phyloP scores from a whole-genome alignment of 2,888 invertebrate species.

The Strigamia transsilvanica region DNA sequence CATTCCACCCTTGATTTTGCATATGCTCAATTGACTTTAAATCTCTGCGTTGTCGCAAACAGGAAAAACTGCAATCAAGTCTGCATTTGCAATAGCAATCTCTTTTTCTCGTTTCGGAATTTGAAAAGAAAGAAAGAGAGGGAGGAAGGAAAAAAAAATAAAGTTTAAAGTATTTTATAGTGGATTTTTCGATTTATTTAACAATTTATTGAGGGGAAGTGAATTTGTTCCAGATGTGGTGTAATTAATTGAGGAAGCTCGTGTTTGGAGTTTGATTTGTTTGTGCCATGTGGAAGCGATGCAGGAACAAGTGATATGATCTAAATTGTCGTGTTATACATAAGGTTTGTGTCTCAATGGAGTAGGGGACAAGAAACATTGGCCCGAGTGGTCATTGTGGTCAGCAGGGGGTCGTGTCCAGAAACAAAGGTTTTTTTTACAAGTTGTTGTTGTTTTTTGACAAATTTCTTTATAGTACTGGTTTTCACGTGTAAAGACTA shows the following conservation, averaged over 20 bases:
- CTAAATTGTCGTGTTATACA: slow-evolving; percentile 14
- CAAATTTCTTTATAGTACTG: not conserved
- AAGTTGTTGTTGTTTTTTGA: not conserved
- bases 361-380: slow-evolving; percentile 20
- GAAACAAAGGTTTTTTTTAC: not conserved
- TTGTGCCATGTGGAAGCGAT: slow-evolving; percentile 12
- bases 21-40: slow-evolving; percentile 7
- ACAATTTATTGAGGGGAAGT: slow-evolving; percentile 12
- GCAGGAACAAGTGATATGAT: slow-evolving; percentile 20
- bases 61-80: slow-evolving; percentile 7
- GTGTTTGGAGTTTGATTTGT: slow-evolving; percentile 14
- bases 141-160: not conserved
- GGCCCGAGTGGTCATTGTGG: slow-evolving; percentile 13
- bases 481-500: not conserved
- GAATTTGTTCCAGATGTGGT: slow-evolving; percentile 20
- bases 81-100: not conserved
- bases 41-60: not conserved
- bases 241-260: slow-evolving; percentile 5
- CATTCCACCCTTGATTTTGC: slow-evolving; percentile 20
- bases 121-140: not conserved
- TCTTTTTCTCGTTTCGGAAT: not conserved
- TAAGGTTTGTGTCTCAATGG: slow-evolving; percentile 20
- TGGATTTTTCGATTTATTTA: not conserved
- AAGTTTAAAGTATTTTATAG: slow-evolving; percentile 20
- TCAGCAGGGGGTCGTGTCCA: slow-evolving; percentile 13